Evolutionary conservation across 2,113 vertebrate genomes (phyloP), one percentile per base, ranked within the genome.

Genomic region (Podocnemis expansa): DNA sequence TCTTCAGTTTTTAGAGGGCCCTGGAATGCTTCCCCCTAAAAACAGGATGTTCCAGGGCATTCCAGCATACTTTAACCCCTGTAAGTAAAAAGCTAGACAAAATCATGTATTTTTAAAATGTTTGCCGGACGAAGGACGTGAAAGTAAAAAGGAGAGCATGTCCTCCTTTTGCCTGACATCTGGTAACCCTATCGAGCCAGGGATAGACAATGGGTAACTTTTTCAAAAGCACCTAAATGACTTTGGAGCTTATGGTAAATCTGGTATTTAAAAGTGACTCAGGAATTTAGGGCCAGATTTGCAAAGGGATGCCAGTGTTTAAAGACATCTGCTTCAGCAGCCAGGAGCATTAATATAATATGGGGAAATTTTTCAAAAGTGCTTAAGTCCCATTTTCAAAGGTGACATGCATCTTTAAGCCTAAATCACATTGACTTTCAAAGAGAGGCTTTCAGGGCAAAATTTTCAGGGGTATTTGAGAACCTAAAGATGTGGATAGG

Each of bases 301-400:
- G 80, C 89, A 94, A 94, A 90, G 47, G 41, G 38, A 13, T n/a
- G 43, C 51, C 75, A 55, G 38, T 45, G 16, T 79, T 11, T 25
- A 82, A 88, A 93, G 83, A 91, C n/a, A 83, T 56, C 31, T 78
- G 88, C 90, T 91, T 91, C 55, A 84, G 22, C 92, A 67, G 89
- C 41, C 51, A 79, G 82, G 90, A 91, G 85, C 84, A 51, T n/a
- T 81, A 78, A 41, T 24, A 75, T 63, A 34, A 34, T 63, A 34
- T 34, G 13, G 29, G 31, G 34, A 63, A 63, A 63, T 34, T 34
- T 34, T 63, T 34, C 60, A 63, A 34, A 67, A 2, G 52, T 2
- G 79, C 88, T 70, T 41, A 43, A 92, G 14, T 83, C 79, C 84
- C 84, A 85, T 78, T 55, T 63, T 34, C 31, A 63, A 63, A 63